phyloP scores from a whole-genome alignment of 2,797 vertebrate genomes.

The Girardinus metallicus region DNA sequence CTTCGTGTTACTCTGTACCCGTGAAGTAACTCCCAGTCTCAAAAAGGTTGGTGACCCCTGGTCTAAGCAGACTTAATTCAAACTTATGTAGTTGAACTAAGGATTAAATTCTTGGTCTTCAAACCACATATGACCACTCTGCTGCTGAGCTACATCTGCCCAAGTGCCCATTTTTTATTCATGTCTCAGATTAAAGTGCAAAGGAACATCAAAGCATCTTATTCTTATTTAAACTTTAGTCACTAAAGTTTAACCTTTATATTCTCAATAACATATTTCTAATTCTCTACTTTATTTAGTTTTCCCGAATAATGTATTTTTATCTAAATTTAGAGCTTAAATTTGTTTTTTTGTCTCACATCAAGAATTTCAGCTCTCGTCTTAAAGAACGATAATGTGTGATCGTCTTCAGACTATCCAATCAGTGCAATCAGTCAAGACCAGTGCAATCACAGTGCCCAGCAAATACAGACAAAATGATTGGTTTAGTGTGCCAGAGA shows the following conservation, averaged over 20 bases:
- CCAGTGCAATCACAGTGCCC: conserved; percentile 56
- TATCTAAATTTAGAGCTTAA: conserved; percentile 8
- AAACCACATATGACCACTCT: neutral
- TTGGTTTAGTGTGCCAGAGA: conserved; percentile 43
- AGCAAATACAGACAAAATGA: conserved; percentile 55
- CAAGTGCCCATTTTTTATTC: neutral
- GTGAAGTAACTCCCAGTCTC: too few species aligned
- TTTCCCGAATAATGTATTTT: conserved; percentile 24
- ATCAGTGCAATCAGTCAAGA: conserved; percentile 65
- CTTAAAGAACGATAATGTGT: conserved; percentile 32
- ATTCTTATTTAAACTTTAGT: conserved; percentile 5
- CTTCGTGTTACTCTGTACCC: too few species aligned
- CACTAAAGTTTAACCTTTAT: neutral
- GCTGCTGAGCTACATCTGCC: neutral
- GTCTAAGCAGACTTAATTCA: neutral
- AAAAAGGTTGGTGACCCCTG: too few species aligned
- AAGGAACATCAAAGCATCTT: neutral
- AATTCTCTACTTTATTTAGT: neutral
- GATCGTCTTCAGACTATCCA: conserved; percentile 58
- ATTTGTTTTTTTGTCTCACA: conserved; percentile 1
- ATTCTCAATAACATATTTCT: neutral
- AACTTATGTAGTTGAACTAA: neutral
- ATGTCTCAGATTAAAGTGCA: neutral
- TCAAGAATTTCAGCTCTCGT: conserved; percentile 8
- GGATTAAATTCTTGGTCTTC: neutral